A percentile compares a stretch with the other conserved stretches of the same genome.
Evolutionary conservation across 2,113 vertebrate genomes (phyloP).

Genomic region (Theristicus caerulescens): DNA sequence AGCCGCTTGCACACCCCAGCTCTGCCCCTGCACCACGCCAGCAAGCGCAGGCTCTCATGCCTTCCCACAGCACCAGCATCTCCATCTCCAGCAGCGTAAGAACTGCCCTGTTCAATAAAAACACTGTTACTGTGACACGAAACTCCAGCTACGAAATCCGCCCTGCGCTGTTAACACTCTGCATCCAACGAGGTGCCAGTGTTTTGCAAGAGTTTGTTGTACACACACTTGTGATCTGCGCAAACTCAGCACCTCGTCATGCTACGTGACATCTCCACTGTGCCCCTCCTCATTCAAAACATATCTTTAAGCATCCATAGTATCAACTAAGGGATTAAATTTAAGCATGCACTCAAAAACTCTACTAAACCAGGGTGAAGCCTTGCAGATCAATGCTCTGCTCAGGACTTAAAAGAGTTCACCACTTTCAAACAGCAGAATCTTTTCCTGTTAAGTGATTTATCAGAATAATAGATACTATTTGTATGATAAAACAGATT

Average conservation of each 20-base stretch:
- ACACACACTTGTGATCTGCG: accelerated
- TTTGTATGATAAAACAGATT: background rate
- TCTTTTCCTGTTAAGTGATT: conserved; percentile 1
- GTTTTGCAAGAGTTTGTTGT: background rate
- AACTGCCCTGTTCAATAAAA: background rate
- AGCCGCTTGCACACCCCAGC: background rate
- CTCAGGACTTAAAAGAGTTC: background rate
- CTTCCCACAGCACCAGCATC: background rate
- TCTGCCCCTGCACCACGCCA: background rate
- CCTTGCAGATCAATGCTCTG: conserved; percentile 22
- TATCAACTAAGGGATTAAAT: background rate
- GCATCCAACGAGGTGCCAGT: background rate
- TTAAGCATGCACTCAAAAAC: background rate
- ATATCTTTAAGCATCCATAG: background rate
- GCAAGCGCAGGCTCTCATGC: background rate
- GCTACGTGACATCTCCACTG: accelerated
- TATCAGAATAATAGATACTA: conserved; percentile 12
- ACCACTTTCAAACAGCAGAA: background rate
- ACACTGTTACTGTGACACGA: background rate
- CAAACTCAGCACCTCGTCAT: background rate
- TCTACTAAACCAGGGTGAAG: background rate
- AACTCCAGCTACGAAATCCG: background rate
- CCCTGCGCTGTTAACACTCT: background rate
- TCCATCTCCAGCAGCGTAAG: background rate
- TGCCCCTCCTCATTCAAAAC: background rate